Evolutionary conservation across 2,113 vertebrate species (phyloP).

Genomic region (Lagenorhynchus albirostris): DNA sequence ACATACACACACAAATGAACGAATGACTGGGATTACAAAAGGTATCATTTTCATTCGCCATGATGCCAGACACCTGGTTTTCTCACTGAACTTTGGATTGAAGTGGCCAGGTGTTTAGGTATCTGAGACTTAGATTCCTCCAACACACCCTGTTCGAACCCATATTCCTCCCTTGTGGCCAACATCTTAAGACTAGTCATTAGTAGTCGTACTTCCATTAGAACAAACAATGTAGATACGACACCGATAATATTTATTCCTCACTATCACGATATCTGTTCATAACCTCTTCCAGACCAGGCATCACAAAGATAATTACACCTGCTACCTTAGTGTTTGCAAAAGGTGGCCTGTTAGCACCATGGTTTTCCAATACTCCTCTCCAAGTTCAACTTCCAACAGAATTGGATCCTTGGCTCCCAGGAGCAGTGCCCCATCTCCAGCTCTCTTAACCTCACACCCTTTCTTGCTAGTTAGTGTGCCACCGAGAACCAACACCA

Average conservation of each 20-base stretch:
- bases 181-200: neutral
- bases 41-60: neutral
- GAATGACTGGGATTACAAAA: neutral
- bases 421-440: neutral
- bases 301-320: neutral
- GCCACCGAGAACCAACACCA: neutral
- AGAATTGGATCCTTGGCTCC: neutral
- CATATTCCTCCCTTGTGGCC: neutral
- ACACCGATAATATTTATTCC: neutral
- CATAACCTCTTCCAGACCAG: neutral
- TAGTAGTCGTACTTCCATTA: neutral
- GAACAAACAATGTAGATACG: neutral
- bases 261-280: neutral
- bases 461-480: neutral
- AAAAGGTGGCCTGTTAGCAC: neutral
- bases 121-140: neutral
- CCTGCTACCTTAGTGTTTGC: neutral
- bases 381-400: neutral
- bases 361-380: neutral
- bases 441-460: neutral
- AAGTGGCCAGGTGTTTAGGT: neutral
- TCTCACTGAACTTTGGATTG: neutral
- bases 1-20: neutral
- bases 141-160: neutral
- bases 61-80: neutral